Base-by-base conservation (phyloP, 2,888 invertebrate species). In the Drosophila affinis region DNA sequence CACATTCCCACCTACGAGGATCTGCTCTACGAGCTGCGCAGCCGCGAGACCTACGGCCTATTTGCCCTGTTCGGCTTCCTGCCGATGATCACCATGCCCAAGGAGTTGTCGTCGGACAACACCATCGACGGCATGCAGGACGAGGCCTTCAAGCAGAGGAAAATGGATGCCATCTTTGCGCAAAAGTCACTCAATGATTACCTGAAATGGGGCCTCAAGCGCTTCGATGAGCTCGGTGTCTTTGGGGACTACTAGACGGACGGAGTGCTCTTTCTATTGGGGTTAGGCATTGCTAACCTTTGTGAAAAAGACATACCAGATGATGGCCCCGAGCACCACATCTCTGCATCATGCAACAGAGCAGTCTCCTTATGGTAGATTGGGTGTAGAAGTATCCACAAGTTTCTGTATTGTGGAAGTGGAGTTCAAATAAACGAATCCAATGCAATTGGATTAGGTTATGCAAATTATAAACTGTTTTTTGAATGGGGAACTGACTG, bases 1-100 rank as follows among this genome's bases (percentile, higher is more conserved):
- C 12, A 65, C 1, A 87, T 91, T 53, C 91, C 91, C 39, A 82
- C 81, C 7, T 76, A 87, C 32, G 85, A 87, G 12, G 90, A 91
- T 44, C 72, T 91, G 3, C 70, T 80, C 0, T 78, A 77, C 51
- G 91, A 91, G 53, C 61, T 91, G 29, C 80, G 87, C 7, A 85
- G 77, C 9, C 89, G 91, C 3, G 91, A 91, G 32, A 59, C 73
- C 0, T 91, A 90, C 44, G 91, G 91, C 0, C 29, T 91, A 1
- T 91, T 90, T 49, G 90, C 62, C 0, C 17, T 88, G 3, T 90
- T 84, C 44, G 89, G 55, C 0, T 90, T 91, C n/a, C 57, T 91
- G 49, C 91, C 91, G 7, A 75, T 91, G 61, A 60, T 90, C 2
- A 86, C 89, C 0, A 65, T 91, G 79, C 85, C 89, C 12, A 86